A percentile compares a stretch with the other conserved stretches of the same genome.
Evolutionary conservation across 2,113 vertebrate species (phyloP).

Genomic region (Boulengeromyrus knoepffleri): DNA sequence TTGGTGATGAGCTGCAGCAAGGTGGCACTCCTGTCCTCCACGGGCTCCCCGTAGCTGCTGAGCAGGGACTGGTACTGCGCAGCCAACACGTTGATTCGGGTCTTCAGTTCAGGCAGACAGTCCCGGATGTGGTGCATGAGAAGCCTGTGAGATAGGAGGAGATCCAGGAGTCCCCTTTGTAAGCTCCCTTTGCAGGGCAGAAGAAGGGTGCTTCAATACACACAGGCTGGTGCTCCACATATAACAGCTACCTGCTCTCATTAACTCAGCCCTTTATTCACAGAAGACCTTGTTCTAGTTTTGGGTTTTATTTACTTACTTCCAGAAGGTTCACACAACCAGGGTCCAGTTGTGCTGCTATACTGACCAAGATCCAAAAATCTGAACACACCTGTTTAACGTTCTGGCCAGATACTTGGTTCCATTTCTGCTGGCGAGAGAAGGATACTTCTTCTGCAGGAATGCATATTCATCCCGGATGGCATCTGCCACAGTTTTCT

Average conservation of each 20-base stretch:
- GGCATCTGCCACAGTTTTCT: slow-evolving; percentile 82
- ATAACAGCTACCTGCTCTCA: neutral
- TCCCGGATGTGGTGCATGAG: slow-evolving; percentile 98
- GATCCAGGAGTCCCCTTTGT: neutral
- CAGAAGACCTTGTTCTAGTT: neutral
- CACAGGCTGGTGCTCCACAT: neutral
- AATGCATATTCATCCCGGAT: slow-evolving; percentile 90
- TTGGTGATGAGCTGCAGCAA: slow-evolving; percentile 97
- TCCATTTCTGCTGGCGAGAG: slow-evolving; percentile 91
- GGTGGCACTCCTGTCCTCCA: slow-evolving; percentile 89
- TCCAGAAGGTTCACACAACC: neutral
- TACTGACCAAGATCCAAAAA: neutral
- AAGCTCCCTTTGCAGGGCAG: neutral
- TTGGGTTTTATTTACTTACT: neutral
- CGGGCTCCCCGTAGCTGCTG: slow-evolving; percentile 88
- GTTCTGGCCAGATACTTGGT: slow-evolving; percentile 94
- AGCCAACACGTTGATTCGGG: slow-evolving; percentile 92
- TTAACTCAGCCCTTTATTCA: neutral
- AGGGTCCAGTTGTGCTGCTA: neutral
- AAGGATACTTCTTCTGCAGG: slow-evolving; percentile 96
- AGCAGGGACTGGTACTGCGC: slow-evolving; percentile 94
- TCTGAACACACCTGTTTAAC: slow-evolving; percentile 75
- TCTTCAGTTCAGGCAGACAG: slow-evolving; percentile 94
- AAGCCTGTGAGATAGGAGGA: slow-evolving; percentile 56
- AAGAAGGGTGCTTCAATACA: neutral